Evolutionary conservation across 2,113 vertebrate species (phyloP).

Genomic region (Seriola rivoliana): DNA sequence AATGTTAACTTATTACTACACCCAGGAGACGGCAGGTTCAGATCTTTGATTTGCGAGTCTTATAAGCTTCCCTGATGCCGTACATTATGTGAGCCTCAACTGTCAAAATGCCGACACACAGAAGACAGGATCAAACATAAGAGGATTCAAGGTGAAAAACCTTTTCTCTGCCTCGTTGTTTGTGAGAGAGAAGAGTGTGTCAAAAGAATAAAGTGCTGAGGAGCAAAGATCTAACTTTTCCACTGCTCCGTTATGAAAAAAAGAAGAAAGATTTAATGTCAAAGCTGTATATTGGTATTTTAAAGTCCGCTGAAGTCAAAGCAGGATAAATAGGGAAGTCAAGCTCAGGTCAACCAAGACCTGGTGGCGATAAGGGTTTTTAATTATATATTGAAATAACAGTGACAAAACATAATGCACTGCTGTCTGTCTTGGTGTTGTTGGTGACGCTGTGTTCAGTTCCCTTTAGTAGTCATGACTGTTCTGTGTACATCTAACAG

Average conservation of each 20-base stretch:
- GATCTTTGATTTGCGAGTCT: slow-evolving; percentile 49
- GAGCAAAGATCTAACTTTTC: slow-evolving; percentile 39
- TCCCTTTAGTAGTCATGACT: background rate
- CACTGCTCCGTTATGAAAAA: slow-evolving; percentile 8
- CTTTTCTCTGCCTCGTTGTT: slow-evolving; percentile 30
- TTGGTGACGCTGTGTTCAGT: background rate
- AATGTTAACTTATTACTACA: slow-evolving; percentile 50
- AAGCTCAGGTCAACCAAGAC: background rate
- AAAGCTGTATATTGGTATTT: slow-evolving; percentile 25
- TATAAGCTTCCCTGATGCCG: slow-evolving; percentile 10
- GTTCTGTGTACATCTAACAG: background rate
- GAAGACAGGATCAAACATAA: slow-evolving; percentile 58
- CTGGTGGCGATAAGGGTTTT: background rate
- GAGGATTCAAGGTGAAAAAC: slow-evolving; percentile 57
- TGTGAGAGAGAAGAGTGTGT: slow-evolving; percentile 26
- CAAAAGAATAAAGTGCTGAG: slow-evolving; percentile 37
- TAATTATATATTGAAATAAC: background rate
- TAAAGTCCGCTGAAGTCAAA: slow-evolving; percentile 29
- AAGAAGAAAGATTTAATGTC: slow-evolving; percentile 28
- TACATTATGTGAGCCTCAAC: slow-evolving; percentile 32
- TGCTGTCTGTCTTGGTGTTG: background rate
- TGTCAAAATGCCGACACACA: slow-evolving; percentile 39
- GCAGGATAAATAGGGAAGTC: slow-evolving; percentile 16
- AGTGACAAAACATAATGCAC: background rate
- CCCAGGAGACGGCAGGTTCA: slow-evolving; percentile 40